phyloP scores from a whole-genome alignment of 1,140 invertebrate genomes.

The Drosophila parabipectinata region DNA sequence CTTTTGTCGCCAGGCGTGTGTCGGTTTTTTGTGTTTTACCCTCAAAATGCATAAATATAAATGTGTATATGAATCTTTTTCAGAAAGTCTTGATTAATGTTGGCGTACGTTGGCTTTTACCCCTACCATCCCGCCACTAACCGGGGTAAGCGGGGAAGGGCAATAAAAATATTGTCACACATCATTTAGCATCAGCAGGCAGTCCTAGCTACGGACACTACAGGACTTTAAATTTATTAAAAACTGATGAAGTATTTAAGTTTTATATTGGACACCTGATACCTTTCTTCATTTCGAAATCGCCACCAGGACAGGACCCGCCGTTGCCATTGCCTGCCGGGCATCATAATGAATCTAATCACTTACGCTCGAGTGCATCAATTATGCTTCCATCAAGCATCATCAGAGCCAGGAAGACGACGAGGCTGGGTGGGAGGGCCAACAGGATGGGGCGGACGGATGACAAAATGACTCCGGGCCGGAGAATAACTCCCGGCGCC shows the following conservation, averaged over 20 bases:
- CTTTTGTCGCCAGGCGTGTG: constrained; percentile 79
- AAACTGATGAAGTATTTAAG: constrained; percentile 42
- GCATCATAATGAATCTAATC: constrained; percentile 84
- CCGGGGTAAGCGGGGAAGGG: constrained; percentile 18
- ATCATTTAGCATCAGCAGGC: constrained; percentile 62
- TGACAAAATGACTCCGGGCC: constrained; percentile 59
- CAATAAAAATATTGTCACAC: constrained; percentile 80
- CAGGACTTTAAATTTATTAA: constrained; percentile 13
- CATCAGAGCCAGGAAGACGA: constrained; percentile 17
- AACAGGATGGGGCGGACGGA: constrained; percentile 35
- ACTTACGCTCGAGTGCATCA: constrained; percentile 84
- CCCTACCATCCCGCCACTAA: constrained; percentile 13
- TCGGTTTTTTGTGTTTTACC: constrained; percentile 64
- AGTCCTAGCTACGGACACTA: background rate
- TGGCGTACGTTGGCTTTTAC: constrained; percentile 79
- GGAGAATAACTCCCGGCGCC: constrained; percentile 12
- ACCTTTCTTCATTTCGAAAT: constrained; percentile 13
- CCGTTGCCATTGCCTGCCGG: constrained; percentile 66
- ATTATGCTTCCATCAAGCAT: constrained; percentile 82
- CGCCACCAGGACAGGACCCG: background rate
- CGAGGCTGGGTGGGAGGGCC: background rate
- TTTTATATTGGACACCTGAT: constrained; percentile 56
- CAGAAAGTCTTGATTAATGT: constrained; percentile 79
- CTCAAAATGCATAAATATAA: constrained; percentile 74
- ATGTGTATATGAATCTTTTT: constrained; percentile 39